Evolutionary conservation across 1,140 invertebrate species (phyloP).

Genomic region (Brachionus asplanchnoidis): DNA sequence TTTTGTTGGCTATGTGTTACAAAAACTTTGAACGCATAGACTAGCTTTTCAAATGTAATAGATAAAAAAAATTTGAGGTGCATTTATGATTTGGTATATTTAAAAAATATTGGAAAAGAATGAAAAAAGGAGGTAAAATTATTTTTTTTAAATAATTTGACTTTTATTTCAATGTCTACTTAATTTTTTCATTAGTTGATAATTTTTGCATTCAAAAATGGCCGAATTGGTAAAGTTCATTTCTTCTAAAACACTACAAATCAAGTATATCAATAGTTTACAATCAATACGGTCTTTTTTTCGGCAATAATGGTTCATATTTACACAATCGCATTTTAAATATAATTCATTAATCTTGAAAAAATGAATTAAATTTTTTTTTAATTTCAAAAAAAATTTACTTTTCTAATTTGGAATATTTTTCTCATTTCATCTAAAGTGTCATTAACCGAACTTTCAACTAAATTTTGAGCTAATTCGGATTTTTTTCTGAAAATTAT

Average conservation of each 20-base stretch:
- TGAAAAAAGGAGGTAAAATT: background rate
- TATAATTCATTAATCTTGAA: background rate
- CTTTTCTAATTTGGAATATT: background rate
- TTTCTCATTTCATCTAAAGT: background rate
- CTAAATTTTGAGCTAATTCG: background rate
- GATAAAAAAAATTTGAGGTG: too few species aligned
- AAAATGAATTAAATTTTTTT: background rate
- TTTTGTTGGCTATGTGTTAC: too few species aligned
- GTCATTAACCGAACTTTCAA: background rate
- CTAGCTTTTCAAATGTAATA: too few species aligned
- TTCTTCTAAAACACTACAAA: background rate
- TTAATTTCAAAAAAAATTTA: background rate
- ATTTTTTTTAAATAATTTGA: background rate
- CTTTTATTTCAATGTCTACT: background rate
- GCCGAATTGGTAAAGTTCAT: background rate
- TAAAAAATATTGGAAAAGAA: too few species aligned
- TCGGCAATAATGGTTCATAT: background rate
- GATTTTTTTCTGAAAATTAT: background rate
- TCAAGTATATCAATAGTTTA: background rate
- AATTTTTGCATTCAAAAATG: background rate
- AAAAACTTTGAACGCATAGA: too few species aligned
- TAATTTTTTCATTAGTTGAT: background rate
- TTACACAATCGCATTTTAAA: slow-evolving; percentile 27
- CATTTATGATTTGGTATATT: too few species aligned
- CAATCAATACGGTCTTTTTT: background rate